Conservation (phyloP, 2,888 invertebrate genomes). For the Amphiduros pacificus region DNA sequence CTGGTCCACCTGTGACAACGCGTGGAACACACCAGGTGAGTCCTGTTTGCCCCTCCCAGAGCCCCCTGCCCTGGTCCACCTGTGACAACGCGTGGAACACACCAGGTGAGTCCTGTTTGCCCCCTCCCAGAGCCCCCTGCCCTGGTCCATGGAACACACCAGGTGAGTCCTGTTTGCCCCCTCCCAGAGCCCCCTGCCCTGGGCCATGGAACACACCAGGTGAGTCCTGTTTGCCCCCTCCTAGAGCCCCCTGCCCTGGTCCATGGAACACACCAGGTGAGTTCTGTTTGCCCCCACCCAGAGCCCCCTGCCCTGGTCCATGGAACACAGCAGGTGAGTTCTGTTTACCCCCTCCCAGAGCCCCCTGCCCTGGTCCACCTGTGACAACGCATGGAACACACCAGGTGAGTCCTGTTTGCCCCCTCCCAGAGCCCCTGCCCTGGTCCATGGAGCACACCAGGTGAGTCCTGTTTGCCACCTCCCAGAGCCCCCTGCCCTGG, state of each 20-base stretch:
- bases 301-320: too few relatives aligned
- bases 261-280: conserved; percentile 28
- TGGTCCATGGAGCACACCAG: too few relatives aligned
- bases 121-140: conserved; percentile 45
- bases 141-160: conserved; percentile 45
- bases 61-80: conserved; percentile 52
- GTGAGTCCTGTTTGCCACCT: too few relatives aligned
- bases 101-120: not conserved
- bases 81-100: conserved; percentile 47
- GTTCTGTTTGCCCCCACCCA: too few relatives aligned
- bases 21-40: conserved; percentile 27
- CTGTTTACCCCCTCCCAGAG: conserved; percentile 55
- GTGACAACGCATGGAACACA: conserved; percentile 43
- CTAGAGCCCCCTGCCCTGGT: conserved; percentile 52
- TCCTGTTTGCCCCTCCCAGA: conserved; percentile 39
- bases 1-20: conserved; percentile 55
- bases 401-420: not conserved
- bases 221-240: conserved; percentile 36
- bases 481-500: too few relatives aligned
- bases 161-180: too few relatives aligned
- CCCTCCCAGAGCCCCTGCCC: too few relatives aligned
- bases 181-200: too few relatives aligned
- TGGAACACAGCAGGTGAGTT: too few relatives aligned
- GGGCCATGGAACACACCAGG: conserved; percentile 59
- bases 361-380: conserved; percentile 54